Conservation (phyloP, 2,797 vertebrate species). For the Chiroxiphia lanceolata region DNA sequence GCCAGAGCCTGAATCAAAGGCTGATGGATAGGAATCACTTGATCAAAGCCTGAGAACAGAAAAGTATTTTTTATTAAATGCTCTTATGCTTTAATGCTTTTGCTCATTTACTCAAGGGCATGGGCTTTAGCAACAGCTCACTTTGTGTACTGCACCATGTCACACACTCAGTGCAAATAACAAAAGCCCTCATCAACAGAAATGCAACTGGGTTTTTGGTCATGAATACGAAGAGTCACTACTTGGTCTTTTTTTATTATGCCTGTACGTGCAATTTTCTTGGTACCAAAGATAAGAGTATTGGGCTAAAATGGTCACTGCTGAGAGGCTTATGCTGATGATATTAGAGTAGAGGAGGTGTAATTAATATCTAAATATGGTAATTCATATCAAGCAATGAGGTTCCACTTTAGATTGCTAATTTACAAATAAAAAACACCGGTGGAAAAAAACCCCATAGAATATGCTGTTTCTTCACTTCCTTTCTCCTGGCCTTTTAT, state of each 20-base stretch:
- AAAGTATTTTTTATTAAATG: constrained; percentile 1
- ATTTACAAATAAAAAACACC: not conserved
- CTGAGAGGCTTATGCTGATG: not conserved
- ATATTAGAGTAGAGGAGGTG: not conserved
- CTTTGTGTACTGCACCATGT: not conserved
- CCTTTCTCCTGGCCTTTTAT: not conserved
- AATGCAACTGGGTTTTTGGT: not conserved
- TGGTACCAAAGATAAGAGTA: not conserved
- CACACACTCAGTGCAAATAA: not conserved
- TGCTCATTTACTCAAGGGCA: not conserved
- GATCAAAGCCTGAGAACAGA: not conserved
- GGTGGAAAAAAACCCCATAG: not conserved
- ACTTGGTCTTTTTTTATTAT: not conserved
- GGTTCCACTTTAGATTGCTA: not conserved
- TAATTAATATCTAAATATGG: not conserved
- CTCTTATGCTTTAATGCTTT: not conserved
- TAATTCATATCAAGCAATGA: not conserved
- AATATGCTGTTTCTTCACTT: not conserved
- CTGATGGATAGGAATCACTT: not conserved
- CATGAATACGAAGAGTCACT: not conserved
- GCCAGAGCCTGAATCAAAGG: not conserved
- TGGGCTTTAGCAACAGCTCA: not conserved
- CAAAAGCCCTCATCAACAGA: not conserved
- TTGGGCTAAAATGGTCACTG: not conserved
- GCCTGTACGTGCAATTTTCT: not conserved